phyloP scores from a whole-genome alignment of 23 tunicate species.

The Clavelina lepadiformis region DNA sequence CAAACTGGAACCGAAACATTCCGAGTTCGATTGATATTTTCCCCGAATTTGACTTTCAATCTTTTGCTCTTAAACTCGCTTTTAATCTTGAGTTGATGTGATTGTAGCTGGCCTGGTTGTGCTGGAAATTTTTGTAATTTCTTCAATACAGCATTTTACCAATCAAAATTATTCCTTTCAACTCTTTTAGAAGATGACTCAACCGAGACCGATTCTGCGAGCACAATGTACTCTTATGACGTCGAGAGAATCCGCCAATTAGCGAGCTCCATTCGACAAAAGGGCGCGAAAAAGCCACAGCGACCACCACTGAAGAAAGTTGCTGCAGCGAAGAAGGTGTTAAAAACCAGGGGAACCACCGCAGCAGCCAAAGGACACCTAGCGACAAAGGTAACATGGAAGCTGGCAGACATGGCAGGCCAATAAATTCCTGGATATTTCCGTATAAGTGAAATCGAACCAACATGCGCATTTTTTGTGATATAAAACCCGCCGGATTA shows the following conservation, averaged over 20 bases:
- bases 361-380: conserved; percentile 22
- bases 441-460: background rate
- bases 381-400: conserved; percentile 39
- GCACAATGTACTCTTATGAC: conserved; percentile 93
- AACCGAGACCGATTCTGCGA: conserved; percentile 87
- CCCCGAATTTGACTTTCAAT: too few relatives aligned
- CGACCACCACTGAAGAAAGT: conserved; percentile 27
- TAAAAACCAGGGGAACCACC: conserved; percentile 10
- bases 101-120: too few relatives aligned
- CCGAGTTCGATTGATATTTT: too few relatives aligned
- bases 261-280: conserved; percentile 67
- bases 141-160: too few relatives aligned
- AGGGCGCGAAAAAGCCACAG: conserved; percentile 79
- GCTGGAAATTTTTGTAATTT: background rate
- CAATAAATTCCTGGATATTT: background rate
- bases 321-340: background rate
- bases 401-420: background rate
- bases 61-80: too few relatives aligned
- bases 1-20: too few relatives aligned
- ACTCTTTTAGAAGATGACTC: conserved; percentile 41
- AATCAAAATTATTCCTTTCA: background rate
- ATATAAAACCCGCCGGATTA: conserved; percentile 1
- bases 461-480: background rate
- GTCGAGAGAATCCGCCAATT: conserved; percentile 76
- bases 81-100: background rate